Evolutionary conservation across 2,888 invertebrate genomes (phyloP), one percentile per base, ranked within the genome.

Genomic region (Allacma fusca): DNA sequence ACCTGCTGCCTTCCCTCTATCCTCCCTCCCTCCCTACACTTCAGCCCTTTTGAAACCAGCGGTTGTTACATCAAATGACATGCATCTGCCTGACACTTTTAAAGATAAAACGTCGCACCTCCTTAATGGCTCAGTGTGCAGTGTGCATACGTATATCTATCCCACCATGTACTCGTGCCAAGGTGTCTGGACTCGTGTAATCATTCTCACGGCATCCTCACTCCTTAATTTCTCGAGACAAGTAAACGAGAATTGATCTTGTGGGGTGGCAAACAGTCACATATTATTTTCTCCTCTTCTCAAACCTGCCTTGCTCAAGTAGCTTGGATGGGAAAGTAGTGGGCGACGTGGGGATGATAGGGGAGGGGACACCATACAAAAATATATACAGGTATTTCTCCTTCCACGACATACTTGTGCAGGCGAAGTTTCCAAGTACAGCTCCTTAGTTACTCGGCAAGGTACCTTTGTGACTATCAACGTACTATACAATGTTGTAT

Each of bases 31-130:
- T 44, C 69, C n/a, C n/a, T 69, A 2, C 71, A 23, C 26, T 67
- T 24, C 44, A 24, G 9, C 34, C 57, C 73, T 26, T 26, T 62
- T 69, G 21, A 34, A 34, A 34, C 40, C 23, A 1, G 16, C 57
- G 21, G 57, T 57, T 9, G 57, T 57, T 57, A 21, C n/a, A 9
- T 19, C 5, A 40, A 34, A 69, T 69, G 69, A 69, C 69, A 69
- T 40, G 69, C 21, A 69, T 69, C 69, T 23, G 40, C 21, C 40
- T 69, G 69, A 69, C 69, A 69, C 69, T 69, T 69, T 40, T 40
- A 21, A 34, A 40, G 69, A 69, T 69, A 69, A 69, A 43, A 43
- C 43, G 40, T 69, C 34, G 40, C 69, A 69, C 69, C 69, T 69
- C 43, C 24, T 29, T 69, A 69, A 69, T 69, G 69, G 43, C 40